Evolutionary conservation across 2,113 vertebrate species (phyloP), one percentile per base, ranked within the genome.

Genomic region (Corythoichthys haematopterus): DNA sequence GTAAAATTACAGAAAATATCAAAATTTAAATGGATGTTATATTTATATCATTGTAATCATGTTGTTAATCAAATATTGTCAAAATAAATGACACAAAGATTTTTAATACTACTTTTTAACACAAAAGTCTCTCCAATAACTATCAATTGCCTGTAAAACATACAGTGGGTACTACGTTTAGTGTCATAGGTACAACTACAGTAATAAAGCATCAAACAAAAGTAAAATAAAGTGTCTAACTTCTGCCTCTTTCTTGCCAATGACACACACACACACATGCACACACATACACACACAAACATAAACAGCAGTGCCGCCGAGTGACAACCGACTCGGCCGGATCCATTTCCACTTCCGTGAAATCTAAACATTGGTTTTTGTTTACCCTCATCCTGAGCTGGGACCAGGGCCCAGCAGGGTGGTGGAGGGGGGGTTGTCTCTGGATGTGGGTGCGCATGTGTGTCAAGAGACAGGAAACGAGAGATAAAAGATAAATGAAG

Each of bases 311-410:
- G 0, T n/a, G 65, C 76, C 68, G 86, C 82, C 84, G 86, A 84
- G 82, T 86, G 87, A 88, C 79, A 72, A 36, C 46, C 68, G 62
- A 83, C 80, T 80, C 69, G 50, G 45, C 45, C 57, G 65, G 79
- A 88, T 88, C 77, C 55, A 68, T 85, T 88, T 88, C 84, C 84
- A 82, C 82, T 87, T 87, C 79, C 69, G 76, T 84, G 76, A 84
- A 84, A 88, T 85, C 80, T 84, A 89, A 88, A 87, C 86, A 88
- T 87, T 51, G 68, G 71, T 74, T 79, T 74, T 79, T 88, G 81
- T 88, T 87, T 85, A 86, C 82, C 70, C 72, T 85, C 70, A 68
- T 70, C 71, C 60, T 71, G 69, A 73, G 72, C 72, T 45, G 75
- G 74, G 78, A 62, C 75, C 38, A 1, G 62, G 51, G 56, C 62